Evolutionary conservation across 2,113 vertebrate genomes (phyloP), one percentile per base, ranked within the genome.

Genomic region (Ammospiza nelsoni): DNA sequence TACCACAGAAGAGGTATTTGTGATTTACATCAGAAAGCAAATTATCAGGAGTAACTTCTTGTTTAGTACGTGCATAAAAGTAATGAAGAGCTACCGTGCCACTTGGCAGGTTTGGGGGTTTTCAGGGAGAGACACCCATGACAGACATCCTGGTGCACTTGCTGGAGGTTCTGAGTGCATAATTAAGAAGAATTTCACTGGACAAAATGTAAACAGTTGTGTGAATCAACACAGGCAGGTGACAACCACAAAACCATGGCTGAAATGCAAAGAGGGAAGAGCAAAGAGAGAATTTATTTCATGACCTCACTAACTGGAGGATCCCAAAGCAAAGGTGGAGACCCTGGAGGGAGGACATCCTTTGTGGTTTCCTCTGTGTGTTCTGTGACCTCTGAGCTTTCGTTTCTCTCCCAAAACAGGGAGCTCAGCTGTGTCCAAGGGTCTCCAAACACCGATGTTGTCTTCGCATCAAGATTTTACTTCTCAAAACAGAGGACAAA

Each of bases 231-330:
- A 16, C 37, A 31, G 20, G 46, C 16, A 16, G 80, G 46, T 61
- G 55, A 35, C 25, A 37, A 17, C 25, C 13, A 16, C 16, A 44
- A 31, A 35, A 54, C 25, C 25, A 5, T 12, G 48, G 46, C 80
- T 44, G 48, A 44, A 52, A 54, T 25, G 21, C 25, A 52, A 62
- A 29, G 31, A 35, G 21, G 8, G 25, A 24, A 31, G 46, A 35
- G 16, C 20, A 35, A n/a, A 43, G 37, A 35, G 10, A 1, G 6
- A n/a, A 44, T 72, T 62, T 31, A 35, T 44, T 16, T 16, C 6
- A 5, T 31, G 31, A 21, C 12, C 16, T 72, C 0, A 0, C 6
- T 16, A 8, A 37, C 6, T 37, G 37, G 37, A 44, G 57, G 12
- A 25, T 54, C 37, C 39, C 11, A 35, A 52, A 62, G 37, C 4